Base-by-base conservation (phyloP, 2,113 vertebrate genomes). In the Silurus asotus region DNA sequence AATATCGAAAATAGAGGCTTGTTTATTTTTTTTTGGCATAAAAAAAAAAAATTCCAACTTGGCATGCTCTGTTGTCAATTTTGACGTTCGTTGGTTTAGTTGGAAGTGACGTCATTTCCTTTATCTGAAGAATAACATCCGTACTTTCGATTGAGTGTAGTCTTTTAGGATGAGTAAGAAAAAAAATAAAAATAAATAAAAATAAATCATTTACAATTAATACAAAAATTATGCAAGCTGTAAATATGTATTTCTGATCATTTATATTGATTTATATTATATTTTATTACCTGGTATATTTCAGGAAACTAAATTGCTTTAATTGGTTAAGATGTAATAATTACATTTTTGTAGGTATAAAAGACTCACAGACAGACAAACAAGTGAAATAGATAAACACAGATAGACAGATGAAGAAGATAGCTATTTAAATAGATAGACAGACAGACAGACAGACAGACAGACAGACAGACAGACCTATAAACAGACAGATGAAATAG, bases 21-120 rank as follows among this genome's bases (percentile, higher is more conserved):
- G 10, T 65, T 25, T 13, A 28, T 53, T 28, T 55, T 25, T 0
- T 48, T 48, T 76, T 25, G 23, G 72, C 11, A 76, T 25, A 15
- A 8, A 49, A 65, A 25, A 80, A 56, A 56, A 37, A 58, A 13
- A n/a, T 69, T 58, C n/a, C 37, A 17, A 15, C 55, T 61, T 28
- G 61, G 55, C 19, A 61, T 20, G 69, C 88, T 55, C 85, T 55
- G 90, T 67, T 88, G 89, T 87, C 81, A 70, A 8, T 58, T 85
- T 86, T 92, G 90, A 92, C 91, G 90, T 91, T 88, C 81, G 81
- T 83, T 91, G 90, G 91, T 92, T 78, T 90, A 84, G 83, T 84
- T 83, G 88, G 91, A 92, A 89, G 75, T 91, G 88, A 91, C 90
- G 90, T 83, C 59, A 19, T 6, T 13, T 10, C 8, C 1, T 5